These are phyloP conservation scores for Stegodyphus mimosarum DNA, from an alignment of 1,140 invertebrate species.

Conservation along the genomic window DNA sequence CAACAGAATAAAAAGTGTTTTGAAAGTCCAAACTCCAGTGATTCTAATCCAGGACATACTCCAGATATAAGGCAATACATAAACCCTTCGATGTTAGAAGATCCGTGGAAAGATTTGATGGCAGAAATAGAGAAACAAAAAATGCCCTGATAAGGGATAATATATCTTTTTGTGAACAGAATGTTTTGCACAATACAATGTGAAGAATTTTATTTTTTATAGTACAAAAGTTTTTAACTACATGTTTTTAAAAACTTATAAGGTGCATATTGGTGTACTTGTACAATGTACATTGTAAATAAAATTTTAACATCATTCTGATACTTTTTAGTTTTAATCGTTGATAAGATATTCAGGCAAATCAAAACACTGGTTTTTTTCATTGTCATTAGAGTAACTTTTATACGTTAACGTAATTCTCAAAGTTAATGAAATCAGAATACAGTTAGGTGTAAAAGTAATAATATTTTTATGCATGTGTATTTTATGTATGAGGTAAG, in stretches of 20 bases:
- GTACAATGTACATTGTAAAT: neutral
- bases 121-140: neutral
- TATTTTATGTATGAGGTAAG: too few species aligned
- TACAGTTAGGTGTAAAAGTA: too few species aligned
- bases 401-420: too few species aligned
- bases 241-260: neutral
- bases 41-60: slow-evolving; percentile 9
- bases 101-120: slow-evolving; percentile 23
- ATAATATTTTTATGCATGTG: too few species aligned
- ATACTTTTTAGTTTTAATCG: too few species aligned
- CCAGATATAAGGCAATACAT: neutral
- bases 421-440: too few species aligned
- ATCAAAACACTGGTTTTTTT: too few species aligned
- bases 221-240: neutral
- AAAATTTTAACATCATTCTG: neutral
- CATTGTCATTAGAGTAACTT: too few species aligned
- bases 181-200: neutral
- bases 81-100: slow-evolving; percentile 17
- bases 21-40: neutral
- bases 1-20: neutral
- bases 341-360: too few species aligned
- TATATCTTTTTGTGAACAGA: neutral
- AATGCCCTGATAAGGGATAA: neutral
- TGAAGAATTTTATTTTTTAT: too few species aligned
- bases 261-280: neutral